Conservation (phyloP, 2,113 vertebrate species). For the Phalacrocorax brasilianus region DNA sequence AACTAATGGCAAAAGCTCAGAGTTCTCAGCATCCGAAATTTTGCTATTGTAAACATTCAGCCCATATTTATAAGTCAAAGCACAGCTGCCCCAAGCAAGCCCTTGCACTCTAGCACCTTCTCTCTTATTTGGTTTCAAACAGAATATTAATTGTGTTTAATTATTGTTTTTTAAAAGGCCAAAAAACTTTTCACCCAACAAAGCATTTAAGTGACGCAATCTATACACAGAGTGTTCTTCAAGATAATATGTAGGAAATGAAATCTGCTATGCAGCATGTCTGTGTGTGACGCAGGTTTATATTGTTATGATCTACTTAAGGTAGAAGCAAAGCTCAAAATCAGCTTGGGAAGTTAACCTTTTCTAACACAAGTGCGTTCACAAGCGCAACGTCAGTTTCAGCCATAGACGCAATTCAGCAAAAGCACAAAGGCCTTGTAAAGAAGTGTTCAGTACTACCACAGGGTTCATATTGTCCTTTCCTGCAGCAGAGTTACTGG, state of each 20-base stretch:
- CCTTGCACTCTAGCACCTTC: neutral
- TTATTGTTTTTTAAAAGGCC: neutral
- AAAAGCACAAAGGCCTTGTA: neutral
- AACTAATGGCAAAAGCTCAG: neutral
- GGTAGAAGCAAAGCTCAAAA: neutral
- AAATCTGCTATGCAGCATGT: neutral
- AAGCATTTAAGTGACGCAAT: neutral
- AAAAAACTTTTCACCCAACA: neutral
- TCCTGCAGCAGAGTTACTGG: neutral
- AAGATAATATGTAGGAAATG: neutral
- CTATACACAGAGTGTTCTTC: neutral
- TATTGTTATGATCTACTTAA: neutral
- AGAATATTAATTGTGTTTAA: neutral
- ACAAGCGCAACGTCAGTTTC: neutral
- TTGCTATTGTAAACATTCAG: neutral
- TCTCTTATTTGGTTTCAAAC: neutral
- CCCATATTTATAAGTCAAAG: neutral
- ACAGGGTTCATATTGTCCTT: neutral
- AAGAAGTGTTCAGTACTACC: neutral
- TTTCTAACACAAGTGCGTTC: neutral
- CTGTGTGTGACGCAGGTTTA: rapidly evolving
- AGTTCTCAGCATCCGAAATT: neutral
- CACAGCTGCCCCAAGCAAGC: neutral
- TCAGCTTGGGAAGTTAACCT: neutral
- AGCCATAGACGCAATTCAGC: neutral